Base-by-base conservation (phyloP, 1,140 invertebrate species). In the Eulimnadia texana region DNA sequence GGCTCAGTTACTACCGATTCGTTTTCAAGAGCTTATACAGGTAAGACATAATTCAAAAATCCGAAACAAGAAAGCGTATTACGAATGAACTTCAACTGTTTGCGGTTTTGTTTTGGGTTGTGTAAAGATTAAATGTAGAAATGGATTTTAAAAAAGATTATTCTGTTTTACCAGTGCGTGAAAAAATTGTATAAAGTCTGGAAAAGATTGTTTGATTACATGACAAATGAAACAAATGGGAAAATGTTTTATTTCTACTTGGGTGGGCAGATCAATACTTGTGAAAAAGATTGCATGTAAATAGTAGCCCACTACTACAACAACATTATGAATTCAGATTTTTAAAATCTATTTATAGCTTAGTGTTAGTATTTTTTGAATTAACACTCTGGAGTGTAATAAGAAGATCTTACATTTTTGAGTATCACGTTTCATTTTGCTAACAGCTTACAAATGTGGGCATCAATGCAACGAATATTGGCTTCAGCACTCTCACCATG, bases 401-500 rank as follows among this genome's bases (percentile, higher is more conserved):
- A n/a, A n/a, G n/a, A n/a, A n/a, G n/a, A n/a, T n/a, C n/a, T n/a
- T n/a, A n/a, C n/a, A 59, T 50, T 62, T 49, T 3, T 42, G 13
- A 63, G 60, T 62, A 65, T 66, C 60, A 23, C 68, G 64, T 65
- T 70, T 67, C 69, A 68, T 64, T 52, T 79, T 80, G n/a, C n/a
- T n/a, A n/a, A 64, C 76, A 99, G 96, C 90, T 99, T 73, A 94
- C 93, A 73, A 94, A 90, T 83, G 88, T 98, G 67, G 96, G 96
- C 50, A 98, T 99, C 75, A 96, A 96, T 77, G 85, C 90, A 65
- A 86, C 89, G 47, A 98, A 94, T 74, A 97, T 99, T 73, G 93
- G 93, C 66, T 99, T 99, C 76, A 95, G 93, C 74, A 96, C 91
- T 63, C 87, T 99, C 68, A 99, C 97, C 3, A 99, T 99, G 96